These are phyloP conservation scores for Molothrus aeneus DNA, from an alignment of 2,797 vertebrate genomes.

Conservation along the genomic window DNA sequence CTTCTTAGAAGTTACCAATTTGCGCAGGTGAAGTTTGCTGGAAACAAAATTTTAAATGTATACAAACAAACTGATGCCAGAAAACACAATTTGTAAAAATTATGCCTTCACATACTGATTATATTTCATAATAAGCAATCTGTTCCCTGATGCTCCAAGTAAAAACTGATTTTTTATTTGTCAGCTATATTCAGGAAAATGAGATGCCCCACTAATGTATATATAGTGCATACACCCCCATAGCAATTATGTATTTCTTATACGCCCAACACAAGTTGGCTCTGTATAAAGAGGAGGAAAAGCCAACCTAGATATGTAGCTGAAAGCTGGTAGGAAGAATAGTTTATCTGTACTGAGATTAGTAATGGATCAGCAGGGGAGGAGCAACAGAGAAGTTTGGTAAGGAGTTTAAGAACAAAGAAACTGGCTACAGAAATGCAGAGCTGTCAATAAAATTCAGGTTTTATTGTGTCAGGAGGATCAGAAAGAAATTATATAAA, in stretches of 20 bases:
- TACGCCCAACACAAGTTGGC: not conserved
- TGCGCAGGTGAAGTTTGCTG: conserved; percentile 40
- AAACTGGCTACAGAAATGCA: not conserved
- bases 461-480: not conserved
- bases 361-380: not conserved
- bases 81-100: conserved; percentile 23
- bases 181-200: conserved; percentile 32
- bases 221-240: conserved; percentile 32
- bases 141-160: conserved; percentile 21
- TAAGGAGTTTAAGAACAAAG: not conserved
- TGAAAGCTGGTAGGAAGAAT: conserved; percentile 14
- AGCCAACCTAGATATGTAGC: not conserved
- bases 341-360: conserved; percentile 25
- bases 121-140: conserved; percentile 51
- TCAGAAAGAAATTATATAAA: not conserved
- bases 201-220: conserved; percentile 9
- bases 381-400: not conserved
- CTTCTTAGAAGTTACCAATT: not conserved
- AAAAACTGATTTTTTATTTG: conserved; percentile 22
- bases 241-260: conserved; percentile 29
- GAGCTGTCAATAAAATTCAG: not conserved
- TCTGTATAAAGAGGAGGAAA: not conserved
- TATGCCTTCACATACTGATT: not conserved
- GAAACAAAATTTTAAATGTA: conserved; percentile 36
- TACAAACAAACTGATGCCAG: conserved; percentile 33